Percentiles rank a stretch among this genome's conserved stretches.
Conservation (phyloP, 2,888 invertebrate genomes). For the Morpho achilles region DNA sequence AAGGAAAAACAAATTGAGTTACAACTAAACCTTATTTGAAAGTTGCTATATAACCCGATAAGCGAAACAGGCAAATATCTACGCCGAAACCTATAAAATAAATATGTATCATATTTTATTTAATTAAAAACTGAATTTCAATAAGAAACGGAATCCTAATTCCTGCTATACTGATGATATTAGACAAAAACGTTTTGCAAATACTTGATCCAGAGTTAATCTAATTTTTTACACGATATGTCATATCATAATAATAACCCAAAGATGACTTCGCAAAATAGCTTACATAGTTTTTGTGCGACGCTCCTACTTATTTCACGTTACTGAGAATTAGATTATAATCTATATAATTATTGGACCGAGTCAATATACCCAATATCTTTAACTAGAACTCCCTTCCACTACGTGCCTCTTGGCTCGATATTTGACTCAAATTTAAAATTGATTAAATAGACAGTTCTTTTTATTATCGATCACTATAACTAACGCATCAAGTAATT, state of each 20-base stretch:
- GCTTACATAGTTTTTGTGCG: conserved; percentile 17
- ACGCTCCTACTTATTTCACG: conserved; percentile 10
- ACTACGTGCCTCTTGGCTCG: neutral
- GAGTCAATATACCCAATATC: conserved; percentile 13
- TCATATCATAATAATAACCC: conserved; percentile 11
- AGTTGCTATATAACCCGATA: too few species aligned
- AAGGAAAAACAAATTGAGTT: neutral
- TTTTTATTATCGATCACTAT: too few species aligned
- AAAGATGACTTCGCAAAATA: conserved; percentile 18
- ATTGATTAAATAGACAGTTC: neutral
- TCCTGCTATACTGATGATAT: neutral
- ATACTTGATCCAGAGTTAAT: neutral
- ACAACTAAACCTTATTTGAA: too few species aligned
- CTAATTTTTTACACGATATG: conserved; percentile 8
- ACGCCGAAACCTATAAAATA: too few species aligned
- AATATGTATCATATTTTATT: too few species aligned
- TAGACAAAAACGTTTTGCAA: neutral
- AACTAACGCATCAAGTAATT: too few species aligned
- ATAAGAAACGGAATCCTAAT: too few species aligned
- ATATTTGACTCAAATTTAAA: neutral
- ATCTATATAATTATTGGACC: conserved; percentile 9
- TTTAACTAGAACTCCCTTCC: conserved; percentile 3
- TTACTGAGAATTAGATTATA: conserved; percentile 19
- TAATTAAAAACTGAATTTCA: too few species aligned
- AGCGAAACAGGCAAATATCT: too few species aligned